These are phyloP conservation scores for Ceratitis capitata DNA, from an alignment of 1,140 invertebrate species.

Conservation along the genomic window DNA sequence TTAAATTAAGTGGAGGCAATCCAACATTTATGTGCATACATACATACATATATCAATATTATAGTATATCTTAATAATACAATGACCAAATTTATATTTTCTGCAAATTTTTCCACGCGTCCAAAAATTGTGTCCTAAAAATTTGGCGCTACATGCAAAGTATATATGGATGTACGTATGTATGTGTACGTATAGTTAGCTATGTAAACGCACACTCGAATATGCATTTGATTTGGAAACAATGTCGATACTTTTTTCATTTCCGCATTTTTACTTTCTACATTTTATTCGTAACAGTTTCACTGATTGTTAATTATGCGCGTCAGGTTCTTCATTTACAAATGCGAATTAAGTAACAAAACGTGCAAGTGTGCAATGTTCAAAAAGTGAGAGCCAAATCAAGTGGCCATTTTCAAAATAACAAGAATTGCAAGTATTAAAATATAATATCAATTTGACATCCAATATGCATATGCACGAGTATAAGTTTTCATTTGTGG, in stretches of 20 bases:
- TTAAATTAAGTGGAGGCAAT: too few relatives aligned
- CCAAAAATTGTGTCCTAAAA: neutral
- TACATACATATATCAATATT: too few relatives aligned
- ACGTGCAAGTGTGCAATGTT: neutral
- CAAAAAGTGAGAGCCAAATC: neutral
- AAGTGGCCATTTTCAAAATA: neutral
- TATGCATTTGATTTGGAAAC: neutral
- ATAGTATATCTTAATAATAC: too few relatives aligned
- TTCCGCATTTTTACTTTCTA: constrained; percentile 4
- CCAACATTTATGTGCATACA: too few relatives aligned
- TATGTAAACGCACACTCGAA: neutral
- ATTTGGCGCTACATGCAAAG: neutral
- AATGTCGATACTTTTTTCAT: neutral
- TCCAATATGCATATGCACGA: neutral
- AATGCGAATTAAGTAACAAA: constrained; percentile 20
- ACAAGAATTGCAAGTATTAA: neutral
- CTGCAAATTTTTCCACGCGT: neutral
- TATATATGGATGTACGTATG: too few relatives aligned
- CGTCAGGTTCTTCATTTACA: neutral
- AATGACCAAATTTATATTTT: too few relatives aligned
- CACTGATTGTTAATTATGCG: constrained; percentile 4
- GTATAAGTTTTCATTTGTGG: too few relatives aligned
- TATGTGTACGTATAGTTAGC: neutral
- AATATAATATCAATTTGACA: neutral
- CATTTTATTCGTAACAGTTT: neutral